Conservation (phyloP, 2,797 vertebrate genomes). For the Siniperca undulata region DNA sequence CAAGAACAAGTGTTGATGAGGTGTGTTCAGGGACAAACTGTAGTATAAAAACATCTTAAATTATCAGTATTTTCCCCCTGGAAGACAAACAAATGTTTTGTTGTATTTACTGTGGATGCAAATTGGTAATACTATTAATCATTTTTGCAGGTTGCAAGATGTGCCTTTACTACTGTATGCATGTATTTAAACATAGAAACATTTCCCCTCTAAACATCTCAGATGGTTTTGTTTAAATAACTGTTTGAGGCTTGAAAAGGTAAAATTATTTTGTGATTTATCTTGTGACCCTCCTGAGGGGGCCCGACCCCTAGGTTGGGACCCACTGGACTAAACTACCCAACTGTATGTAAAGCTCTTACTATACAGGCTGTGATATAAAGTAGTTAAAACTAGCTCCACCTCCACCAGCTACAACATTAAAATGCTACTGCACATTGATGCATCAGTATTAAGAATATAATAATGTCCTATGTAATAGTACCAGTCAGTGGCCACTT, state of each 20-base stretch:
- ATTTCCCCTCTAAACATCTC: neutral
- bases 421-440: neutral
- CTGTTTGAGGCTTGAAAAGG: neutral
- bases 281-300: neutral
- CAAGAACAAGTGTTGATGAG: neutral
- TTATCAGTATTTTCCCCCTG: neutral
- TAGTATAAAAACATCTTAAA: neutral
- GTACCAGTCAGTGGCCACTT: neutral
- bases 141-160: neutral
- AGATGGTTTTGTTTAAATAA: neutral
- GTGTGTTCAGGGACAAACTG: neutral
- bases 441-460: conserved; percentile 1
- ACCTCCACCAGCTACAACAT: neutral
- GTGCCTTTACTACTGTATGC: neutral
- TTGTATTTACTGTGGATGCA: neutral
- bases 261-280: neutral
- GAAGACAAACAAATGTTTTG: neutral
- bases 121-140: neutral
- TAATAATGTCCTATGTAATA: neutral
- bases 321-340: neutral
- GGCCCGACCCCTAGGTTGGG: neutral
- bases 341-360: neutral
- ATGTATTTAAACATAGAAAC: neutral
- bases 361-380: neutral
- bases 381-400: neutral